A percentile compares a stretch with the other conserved stretches of the same genome.
These are phyloP conservation scores for Kobus ellipsiprymnus DNA, from an alignment of 2,113 vertebrate genomes.

Conservation along the genomic window DNA sequence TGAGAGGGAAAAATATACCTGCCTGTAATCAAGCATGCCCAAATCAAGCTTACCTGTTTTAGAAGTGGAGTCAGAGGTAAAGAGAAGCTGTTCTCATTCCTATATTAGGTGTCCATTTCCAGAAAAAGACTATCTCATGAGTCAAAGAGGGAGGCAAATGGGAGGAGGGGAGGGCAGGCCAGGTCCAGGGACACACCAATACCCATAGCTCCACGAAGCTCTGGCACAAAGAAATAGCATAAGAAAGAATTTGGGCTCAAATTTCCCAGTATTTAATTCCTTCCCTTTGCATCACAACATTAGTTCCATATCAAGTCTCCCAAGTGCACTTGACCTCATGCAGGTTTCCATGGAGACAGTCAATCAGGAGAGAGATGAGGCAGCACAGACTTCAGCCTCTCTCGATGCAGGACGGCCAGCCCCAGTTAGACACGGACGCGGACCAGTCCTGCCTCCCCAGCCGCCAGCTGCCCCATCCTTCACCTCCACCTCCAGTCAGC, in stretches of 20 bases:
- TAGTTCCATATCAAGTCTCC: not conserved
- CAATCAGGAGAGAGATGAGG: not conserved
- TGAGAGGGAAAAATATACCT: not conserved
- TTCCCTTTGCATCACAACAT: not conserved
- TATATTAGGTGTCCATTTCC: not conserved
- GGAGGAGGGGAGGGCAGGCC: not conserved
- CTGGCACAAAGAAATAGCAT: not conserved
- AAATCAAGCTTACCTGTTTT: not conserved
- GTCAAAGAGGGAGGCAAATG: rapidly evolving
- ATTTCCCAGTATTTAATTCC: not conserved
- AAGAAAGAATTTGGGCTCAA: not conserved
- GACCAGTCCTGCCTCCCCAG: not conserved
- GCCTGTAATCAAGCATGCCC: not conserved
- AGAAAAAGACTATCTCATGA: not conserved
- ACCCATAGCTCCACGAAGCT: not conserved
- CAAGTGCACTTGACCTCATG: not conserved
- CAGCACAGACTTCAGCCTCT: too few relatives aligned
- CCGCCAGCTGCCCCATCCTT: not conserved
- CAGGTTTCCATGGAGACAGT: not conserved
- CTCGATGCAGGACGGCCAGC: not conserved
- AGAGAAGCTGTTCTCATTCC: not conserved
- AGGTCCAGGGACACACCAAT: not conserved
- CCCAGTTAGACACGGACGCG: not conserved
- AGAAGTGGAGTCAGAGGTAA: not conserved
- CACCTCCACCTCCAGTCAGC: not conserved